Evolutionary conservation across 2,797 vertebrate genomes (phyloP).

Genomic region (Neosilurus mollespiculum): DNA sequence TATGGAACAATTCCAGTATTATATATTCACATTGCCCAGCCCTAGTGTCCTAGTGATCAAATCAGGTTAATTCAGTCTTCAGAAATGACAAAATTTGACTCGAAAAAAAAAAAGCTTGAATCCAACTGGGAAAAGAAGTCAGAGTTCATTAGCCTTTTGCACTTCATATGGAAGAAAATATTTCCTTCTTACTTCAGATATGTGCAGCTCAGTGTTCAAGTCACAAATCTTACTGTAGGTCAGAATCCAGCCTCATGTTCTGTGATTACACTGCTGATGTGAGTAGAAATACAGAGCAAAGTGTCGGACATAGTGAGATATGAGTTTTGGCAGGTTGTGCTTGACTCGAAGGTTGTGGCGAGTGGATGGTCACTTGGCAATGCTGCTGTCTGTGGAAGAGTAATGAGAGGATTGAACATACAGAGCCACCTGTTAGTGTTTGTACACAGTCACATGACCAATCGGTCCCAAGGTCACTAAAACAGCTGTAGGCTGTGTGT

Average conservation of each 20-base stretch:
- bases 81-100: neutral
- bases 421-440: conserved; percentile 51
- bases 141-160: neutral
- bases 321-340: neutral
- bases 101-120: neutral
- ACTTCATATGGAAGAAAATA: neutral
- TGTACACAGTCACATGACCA: conserved; percentile 45
- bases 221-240: neutral
- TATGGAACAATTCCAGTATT: neutral
- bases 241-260: neutral
- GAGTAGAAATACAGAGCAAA: neutral
- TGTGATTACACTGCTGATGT: neutral
- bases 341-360: neutral
- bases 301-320: neutral
- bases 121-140: neutral
- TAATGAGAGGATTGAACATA: conserved; percentile 38
- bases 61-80: neutral
- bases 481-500: conserved; percentile 41
- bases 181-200: neutral
- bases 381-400: conserved; percentile 34
- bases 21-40: too few relatives aligned
- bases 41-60: neutral
- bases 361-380: conserved; percentile 8
- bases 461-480: conserved; percentile 55
- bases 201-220: neutral